These are phyloP conservation scores for Etheostoma nigrum DNA, from an alignment of 2,797 vertebrate genomes.

Conservation along the genomic window DNA sequence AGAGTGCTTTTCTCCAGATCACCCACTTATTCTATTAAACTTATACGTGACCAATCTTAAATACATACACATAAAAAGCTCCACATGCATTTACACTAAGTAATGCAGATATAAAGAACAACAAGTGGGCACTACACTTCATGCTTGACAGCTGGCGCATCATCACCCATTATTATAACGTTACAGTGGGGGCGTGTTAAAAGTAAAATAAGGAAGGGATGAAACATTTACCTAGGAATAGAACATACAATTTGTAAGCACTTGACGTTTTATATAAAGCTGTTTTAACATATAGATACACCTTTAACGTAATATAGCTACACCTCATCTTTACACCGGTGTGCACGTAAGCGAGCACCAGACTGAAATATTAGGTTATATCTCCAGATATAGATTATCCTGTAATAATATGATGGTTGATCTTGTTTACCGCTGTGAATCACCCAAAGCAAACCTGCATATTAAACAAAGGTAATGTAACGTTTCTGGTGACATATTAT, in stretches of 20 bases:
- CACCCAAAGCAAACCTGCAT: background rate
- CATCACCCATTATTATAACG: background rate
- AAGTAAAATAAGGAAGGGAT: too few species aligned
- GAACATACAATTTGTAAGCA: background rate
- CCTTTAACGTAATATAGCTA: background rate
- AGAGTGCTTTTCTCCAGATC: background rate
- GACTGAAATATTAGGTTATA: background rate
- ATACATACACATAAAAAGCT: background rate
- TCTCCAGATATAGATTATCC: background rate
- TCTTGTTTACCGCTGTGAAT: background rate
- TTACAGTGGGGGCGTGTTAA: background rate
- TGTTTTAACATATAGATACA: background rate
- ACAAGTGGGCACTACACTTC: background rate
- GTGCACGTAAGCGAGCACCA: background rate
- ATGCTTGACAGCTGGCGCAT: background rate
- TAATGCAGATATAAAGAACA: background rate
- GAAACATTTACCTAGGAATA: background rate
- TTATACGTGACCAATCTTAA: background rate
- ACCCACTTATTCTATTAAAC: background rate
- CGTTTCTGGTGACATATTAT: background rate
- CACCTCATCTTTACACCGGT: background rate
- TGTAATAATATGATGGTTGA: background rate
- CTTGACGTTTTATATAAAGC: background rate
- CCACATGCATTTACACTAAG: background rate
- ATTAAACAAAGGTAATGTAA: slow-evolving; percentile 39